phyloP scores from a whole-genome alignment of 2,888 invertebrate genomes.

The Branchinecta sandiegonensis region DNA sequence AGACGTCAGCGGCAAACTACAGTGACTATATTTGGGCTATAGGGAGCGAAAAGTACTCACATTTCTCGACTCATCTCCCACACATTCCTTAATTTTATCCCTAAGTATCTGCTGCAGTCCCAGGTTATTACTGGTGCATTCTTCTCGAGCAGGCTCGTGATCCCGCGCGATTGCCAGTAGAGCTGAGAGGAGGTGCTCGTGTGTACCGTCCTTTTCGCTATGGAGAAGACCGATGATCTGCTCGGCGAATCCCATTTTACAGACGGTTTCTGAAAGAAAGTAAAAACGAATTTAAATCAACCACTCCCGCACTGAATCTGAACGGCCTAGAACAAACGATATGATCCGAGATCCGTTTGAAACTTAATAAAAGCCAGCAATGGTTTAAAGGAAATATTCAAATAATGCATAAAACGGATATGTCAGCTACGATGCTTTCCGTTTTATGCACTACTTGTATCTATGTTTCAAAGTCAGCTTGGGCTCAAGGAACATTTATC shows the following conservation, averaged over 20 bases:
- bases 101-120: slow-evolving; percentile 35
- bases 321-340: too few relatives aligned
- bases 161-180: slow-evolving; percentile 37
- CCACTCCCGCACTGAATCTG: too few relatives aligned
- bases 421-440: too few relatives aligned
- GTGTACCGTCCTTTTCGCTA: slow-evolving; percentile 33
- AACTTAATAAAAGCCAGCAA: too few relatives aligned
- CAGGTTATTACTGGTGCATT: slow-evolving; percentile 37
- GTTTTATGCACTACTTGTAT: too few relatives aligned
- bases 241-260: slow-evolving; percentile 35
- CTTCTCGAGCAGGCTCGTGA: slow-evolving; percentile 34
- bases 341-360: too few relatives aligned
- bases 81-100: slow-evolving; percentile 31
- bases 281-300: background rate
- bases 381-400: too few relatives aligned
- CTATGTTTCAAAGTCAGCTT: too few relatives aligned
- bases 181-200: slow-evolving; percentile 42
- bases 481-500: too few relatives aligned
- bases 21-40: too few relatives aligned
- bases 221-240: slow-evolving; percentile 34
- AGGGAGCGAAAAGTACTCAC: background rate
- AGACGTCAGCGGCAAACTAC: too few relatives aligned
- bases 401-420: too few relatives aligned
- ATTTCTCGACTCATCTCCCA: background rate
- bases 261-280: slow-evolving; percentile 32